Conservation (phyloP, 1,140 invertebrate species). For the Saccostrea glomerata region DNA sequence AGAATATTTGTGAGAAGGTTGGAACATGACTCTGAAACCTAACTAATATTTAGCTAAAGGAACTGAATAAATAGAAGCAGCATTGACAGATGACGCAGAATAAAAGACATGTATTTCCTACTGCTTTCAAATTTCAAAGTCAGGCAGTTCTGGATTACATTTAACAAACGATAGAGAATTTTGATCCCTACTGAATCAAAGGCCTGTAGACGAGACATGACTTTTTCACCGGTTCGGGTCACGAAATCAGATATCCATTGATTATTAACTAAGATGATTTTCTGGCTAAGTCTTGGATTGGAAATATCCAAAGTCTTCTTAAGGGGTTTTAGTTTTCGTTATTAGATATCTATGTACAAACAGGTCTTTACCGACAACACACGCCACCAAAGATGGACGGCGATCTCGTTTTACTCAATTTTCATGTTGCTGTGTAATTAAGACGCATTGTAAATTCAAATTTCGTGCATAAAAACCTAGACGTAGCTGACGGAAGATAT, state of each 20-base stretch:
- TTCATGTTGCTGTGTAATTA: constrained; percentile 55
- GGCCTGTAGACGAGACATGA: background rate
- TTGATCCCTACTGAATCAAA: constrained; percentile 26
- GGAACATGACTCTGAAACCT: constrained; percentile 6
- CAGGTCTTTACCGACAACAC: constrained; percentile 7
- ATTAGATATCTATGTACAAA: constrained; percentile 48
- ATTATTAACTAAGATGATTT: constrained; percentile 39
- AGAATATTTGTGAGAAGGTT: constrained; percentile 34
- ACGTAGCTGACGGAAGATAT: constrained; percentile 10
- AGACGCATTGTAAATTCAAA: constrained; percentile 42
- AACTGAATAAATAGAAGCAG: background rate
- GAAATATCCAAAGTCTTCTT: constrained; percentile 39
- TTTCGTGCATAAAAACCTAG: constrained; percentile 32
- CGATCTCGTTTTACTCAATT: constrained; percentile 40
- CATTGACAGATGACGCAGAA: constrained; percentile 19
- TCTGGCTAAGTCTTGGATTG: constrained; percentile 25
- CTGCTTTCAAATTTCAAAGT: constrained; percentile 30
- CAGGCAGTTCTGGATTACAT: background rate
- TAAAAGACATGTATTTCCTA: constrained; percentile 24
- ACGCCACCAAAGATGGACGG: constrained; percentile 44
- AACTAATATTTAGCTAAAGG: background rate
- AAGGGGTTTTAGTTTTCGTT: constrained; percentile 45
- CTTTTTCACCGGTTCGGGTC: constrained; percentile 18
- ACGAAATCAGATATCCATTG: constrained; percentile 31
- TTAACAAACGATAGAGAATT: constrained; percentile 32